Evolutionary conservation across 2,888 invertebrate species (phyloP).

Genomic region (Limnephilus rhombicus): DNA sequence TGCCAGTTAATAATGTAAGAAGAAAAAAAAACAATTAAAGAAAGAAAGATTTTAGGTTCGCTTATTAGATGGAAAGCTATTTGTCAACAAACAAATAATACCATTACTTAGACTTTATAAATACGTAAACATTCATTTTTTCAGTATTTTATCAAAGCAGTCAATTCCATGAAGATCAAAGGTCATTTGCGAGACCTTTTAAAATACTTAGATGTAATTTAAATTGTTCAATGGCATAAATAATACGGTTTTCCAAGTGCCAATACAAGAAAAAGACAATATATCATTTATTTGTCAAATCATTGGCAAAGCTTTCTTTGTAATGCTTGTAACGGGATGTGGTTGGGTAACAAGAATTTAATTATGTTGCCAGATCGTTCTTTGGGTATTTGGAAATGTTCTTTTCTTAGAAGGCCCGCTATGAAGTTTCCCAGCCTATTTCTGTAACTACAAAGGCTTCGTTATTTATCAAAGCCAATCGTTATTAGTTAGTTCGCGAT

Average conservation of each 20-base stretch:
- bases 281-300: slow-evolving; percentile 17
- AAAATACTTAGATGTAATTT: not conserved
- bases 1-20: not conserved
- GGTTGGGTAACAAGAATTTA: not conserved
- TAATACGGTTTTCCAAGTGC: not conserved
- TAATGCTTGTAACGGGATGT: not conserved
- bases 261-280: not conserved
- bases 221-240: not conserved
- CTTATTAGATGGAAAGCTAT: too few relatives aligned
- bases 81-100: too few relatives aligned
- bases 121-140: not conserved
- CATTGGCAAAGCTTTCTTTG: not conserved
- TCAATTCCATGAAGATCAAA: not conserved
- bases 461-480: slow-evolving; percentile 40
- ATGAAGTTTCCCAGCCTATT: not conserved
- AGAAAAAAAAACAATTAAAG: not conserved
- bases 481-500: slow-evolving; percentile 50
- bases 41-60: too few relatives aligned
- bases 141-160: too few relatives aligned
- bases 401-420: not conserved
- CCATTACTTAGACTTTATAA: not conserved
- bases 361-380: not conserved
- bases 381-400: not conserved
- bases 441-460: not conserved
- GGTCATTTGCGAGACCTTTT: not conserved